These are phyloP conservation scores for Meganola albula DNA, from an alignment of 2,888 invertebrate genomes.

Conservation along the genomic window DNA sequence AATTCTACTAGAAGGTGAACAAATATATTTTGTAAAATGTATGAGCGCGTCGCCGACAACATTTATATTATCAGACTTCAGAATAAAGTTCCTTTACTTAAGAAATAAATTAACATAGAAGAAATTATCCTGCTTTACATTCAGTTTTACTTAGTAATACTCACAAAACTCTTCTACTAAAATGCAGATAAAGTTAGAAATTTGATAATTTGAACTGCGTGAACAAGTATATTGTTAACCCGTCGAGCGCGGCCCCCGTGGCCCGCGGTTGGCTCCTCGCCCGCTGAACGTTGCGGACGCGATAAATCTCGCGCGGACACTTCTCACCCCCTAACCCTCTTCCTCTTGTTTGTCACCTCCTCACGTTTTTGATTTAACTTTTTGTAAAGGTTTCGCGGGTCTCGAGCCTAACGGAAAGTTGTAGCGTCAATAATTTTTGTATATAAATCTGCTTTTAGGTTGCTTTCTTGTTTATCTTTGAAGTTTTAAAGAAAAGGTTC, in stretches of 20 bases:
- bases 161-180: too few relatives aligned
- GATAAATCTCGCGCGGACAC: slow-evolving; percentile 54
- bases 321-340: slow-evolving; percentile 25
- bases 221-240: slow-evolving; percentile 13
- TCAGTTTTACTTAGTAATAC: too few relatives aligned
- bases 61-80: too few relatives aligned
- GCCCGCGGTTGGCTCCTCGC: slow-evolving; percentile 31
- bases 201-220: slow-evolving; percentile 19
- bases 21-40: too few relatives aligned
- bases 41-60: too few relatives aligned
- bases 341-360: slow-evolving; percentile 48
- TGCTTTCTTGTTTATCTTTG: slow-evolving; percentile 24
- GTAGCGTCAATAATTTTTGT: slow-evolving; percentile 46
- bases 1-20: too few relatives aligned
- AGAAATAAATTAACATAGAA: too few relatives aligned
- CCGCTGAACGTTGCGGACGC: slow-evolving; percentile 38
- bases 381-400: slow-evolving; percentile 39
- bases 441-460: slow-evolving; percentile 34
- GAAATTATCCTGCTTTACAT: too few relatives aligned
- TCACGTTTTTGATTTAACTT: slow-evolving; percentile 69
- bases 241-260: slow-evolving; percentile 17
- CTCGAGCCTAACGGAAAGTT: slow-evolving; percentile 32
- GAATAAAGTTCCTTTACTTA: too few relatives aligned
- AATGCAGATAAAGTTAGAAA: slow-evolving; percentile 19
- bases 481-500: slow-evolving; percentile 10